Percentiles rank a stretch among this genome's conserved stretches.
Conservation (phyloP, 2,113 vertebrate species). For the Mesoclemmys tuberculata region DNA sequence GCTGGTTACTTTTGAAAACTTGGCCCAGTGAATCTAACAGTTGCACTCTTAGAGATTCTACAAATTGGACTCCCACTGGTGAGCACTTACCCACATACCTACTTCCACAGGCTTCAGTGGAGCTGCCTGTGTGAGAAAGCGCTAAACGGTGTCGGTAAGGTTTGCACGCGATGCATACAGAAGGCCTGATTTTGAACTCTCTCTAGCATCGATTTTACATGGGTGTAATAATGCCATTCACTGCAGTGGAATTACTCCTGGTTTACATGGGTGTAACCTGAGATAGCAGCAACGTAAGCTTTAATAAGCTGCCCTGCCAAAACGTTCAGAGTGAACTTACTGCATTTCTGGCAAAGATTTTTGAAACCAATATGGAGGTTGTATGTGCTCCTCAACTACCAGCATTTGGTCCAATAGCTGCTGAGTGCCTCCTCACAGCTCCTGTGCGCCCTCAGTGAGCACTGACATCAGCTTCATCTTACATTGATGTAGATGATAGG, state of each 20-base stretch:
- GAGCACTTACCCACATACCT: rapidly evolving
- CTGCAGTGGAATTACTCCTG: neutral
- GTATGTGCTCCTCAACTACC: neutral
- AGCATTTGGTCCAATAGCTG: neutral
- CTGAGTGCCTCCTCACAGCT: rapidly evolving
- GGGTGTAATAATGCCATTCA: neutral
- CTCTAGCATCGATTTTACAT: neutral
- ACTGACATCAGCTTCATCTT: neutral
- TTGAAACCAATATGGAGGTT: neutral
- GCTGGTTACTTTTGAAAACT: neutral
- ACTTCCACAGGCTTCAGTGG: neutral
- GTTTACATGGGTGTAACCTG: neutral
- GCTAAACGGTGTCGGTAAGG: neutral
- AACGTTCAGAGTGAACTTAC: neutral
- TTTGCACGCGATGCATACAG: neutral
- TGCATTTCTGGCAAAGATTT: neutral
- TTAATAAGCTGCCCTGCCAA: neutral
- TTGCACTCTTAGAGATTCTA: neutral
- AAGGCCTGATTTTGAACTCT: neutral
- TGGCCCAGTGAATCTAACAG: neutral
- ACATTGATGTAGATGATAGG: neutral
- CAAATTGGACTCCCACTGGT: neutral
- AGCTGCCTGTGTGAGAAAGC: neutral
- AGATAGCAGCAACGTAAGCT: neutral
- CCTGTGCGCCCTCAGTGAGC: rapidly evolving